These are phyloP conservation scores for Hapalemur alaotrensis DNA, from an alignment of 2,797 vertebrate genomes.

Conservation along the genomic window DNA sequence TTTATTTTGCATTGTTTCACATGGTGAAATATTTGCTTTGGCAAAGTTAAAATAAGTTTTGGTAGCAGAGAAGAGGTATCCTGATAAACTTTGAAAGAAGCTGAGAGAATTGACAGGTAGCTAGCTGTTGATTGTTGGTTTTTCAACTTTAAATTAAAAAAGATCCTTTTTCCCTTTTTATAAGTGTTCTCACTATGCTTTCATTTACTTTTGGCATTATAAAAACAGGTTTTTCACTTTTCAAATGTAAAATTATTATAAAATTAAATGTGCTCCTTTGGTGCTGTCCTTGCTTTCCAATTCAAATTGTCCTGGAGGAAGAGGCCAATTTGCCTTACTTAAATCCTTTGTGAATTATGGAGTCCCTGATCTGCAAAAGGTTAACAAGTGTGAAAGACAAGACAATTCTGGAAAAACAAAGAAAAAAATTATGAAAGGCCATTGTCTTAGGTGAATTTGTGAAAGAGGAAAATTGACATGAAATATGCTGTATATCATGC, in stretches of 20 bases:
- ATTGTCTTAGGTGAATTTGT: slow-evolving; percentile 20
- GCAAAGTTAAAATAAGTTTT: slow-evolving; percentile 26
- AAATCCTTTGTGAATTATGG: not conserved
- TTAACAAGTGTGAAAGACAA: not conserved
- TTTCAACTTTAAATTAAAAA: not conserved
- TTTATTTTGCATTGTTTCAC: not conserved
- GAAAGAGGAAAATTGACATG: not conserved
- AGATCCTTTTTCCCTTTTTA: not conserved
- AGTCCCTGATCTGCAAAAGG: not conserved
- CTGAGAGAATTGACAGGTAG: not conserved
- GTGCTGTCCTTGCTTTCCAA: not conserved
- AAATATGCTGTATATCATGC: not conserved
- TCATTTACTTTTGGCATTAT: not conserved
- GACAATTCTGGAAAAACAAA: not conserved
- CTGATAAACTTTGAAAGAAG: not conserved
- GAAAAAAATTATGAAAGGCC: not conserved
- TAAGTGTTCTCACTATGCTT: not conserved
- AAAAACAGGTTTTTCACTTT: not conserved
- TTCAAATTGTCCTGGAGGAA: not conserved
- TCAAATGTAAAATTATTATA: not conserved
- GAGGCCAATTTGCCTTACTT: not conserved
- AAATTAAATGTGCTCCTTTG: not conserved
- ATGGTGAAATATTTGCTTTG: slow-evolving; percentile 19
- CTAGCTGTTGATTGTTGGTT: slow-evolving; percentile 9
- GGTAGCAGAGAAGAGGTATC: not conserved